Evolutionary conservation across 1,140 invertebrate genomes (phyloP).

Genomic region (Panulirus ornatus): DNA sequence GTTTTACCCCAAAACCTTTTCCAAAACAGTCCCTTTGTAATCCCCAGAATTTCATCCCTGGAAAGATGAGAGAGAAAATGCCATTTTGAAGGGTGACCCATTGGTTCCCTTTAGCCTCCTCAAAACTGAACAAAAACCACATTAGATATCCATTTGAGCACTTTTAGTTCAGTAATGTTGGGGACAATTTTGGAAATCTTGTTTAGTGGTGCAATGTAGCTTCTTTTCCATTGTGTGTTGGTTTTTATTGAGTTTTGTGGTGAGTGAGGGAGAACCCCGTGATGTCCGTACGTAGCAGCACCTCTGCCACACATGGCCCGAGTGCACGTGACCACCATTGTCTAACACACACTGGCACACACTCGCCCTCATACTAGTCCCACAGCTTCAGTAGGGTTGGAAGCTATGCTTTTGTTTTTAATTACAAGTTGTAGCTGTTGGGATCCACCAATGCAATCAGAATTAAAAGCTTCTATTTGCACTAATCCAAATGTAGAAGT

Average conservation of each 20-base stretch:
- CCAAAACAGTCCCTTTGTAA: conserved; percentile 72
- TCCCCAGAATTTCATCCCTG: conserved; percentile 65
- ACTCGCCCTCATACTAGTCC: conserved; percentile 70
- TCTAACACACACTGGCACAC: conserved; percentile 66
- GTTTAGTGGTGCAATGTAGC: conserved; percentile 42
- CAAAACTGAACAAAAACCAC: conserved; percentile 72
- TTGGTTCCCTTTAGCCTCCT: conserved; percentile 67
- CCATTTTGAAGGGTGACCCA: conserved; percentile 71
- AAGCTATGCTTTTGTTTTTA: conserved; percentile 68
- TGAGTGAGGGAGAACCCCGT: conserved; percentile 57
- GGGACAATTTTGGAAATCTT: conserved; percentile 68
- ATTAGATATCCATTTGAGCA: conserved; percentile 24
- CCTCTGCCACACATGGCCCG: conserved; percentile 71
- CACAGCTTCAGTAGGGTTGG: conserved; percentile 63
- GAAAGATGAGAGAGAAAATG: conserved; percentile 73
- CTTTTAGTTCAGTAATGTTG: background rate
- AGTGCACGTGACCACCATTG: conserved; percentile 69
- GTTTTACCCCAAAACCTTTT: conserved; percentile 68
- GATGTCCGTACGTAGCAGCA: conserved; percentile 71
- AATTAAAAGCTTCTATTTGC: conserved; percentile 63
- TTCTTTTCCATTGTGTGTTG: conserved; percentile 47
- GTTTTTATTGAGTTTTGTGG: conserved; percentile 73
- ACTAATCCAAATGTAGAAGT: conserved; percentile 71
- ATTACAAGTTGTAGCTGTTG: conserved; percentile 62
- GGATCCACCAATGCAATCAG: conserved; percentile 62